Conservation (phyloP, 2,797 vertebrate species). For the Rhincodon typus region DNA sequence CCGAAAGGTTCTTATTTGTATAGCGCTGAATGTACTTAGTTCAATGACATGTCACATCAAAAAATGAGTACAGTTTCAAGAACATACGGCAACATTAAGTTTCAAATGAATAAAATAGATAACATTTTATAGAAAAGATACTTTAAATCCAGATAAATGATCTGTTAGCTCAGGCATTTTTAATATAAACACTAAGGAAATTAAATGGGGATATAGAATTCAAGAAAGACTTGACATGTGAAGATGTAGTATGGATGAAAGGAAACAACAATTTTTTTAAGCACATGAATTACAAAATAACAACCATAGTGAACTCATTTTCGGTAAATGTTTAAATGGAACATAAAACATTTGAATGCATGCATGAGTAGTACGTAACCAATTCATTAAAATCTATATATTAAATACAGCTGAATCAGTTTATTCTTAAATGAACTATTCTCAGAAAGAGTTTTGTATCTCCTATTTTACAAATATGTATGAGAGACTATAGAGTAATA, state of each 20-base stretch:
- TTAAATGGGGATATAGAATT: background rate
- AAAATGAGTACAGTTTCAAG: background rate
- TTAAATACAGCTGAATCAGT: background rate
- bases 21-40: background rate
- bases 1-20: background rate
- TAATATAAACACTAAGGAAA: background rate
- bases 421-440: background rate
- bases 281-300: background rate
- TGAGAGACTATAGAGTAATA: no score
- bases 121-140: background rate
- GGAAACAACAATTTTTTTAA: background rate
- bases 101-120: background rate
- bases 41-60: background rate
- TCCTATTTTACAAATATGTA: background rate
- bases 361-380: background rate
- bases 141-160: background rate
- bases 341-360: background rate
- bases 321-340: background rate
- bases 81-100: background rate
- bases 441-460: background rate
- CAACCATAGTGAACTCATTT: background rate
- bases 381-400: background rate
- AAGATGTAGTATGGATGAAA: background rate
- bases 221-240: background rate
- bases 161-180: background rate